Percentiles rank a stretch among this genome's conserved stretches.
Conservation (phyloP, 2,113 vertebrate species). For the Myocastor coypus region DNA sequence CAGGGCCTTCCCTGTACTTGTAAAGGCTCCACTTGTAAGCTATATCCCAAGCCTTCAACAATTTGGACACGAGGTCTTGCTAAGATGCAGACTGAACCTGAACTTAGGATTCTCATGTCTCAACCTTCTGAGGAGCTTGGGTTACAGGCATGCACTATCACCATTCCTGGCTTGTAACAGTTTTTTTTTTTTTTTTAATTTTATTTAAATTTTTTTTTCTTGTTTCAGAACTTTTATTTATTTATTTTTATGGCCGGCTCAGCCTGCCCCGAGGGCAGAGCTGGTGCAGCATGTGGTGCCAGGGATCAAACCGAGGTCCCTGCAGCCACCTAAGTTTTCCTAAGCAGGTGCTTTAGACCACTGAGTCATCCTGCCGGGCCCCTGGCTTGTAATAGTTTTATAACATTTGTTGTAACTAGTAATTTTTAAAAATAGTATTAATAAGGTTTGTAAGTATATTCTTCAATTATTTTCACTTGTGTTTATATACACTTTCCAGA, state of each 20-base stretch:
- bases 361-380: too few relatives aligned
- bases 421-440: neutral
- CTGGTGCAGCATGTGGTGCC: too few relatives aligned
- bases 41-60: neutral
- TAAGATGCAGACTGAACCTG: neutral
- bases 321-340: too few relatives aligned
- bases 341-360: too few relatives aligned
- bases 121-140: neutral
- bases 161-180: neutral
- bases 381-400: too few relatives aligned
- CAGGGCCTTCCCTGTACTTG: neutral
- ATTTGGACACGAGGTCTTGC: neutral
- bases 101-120: neutral
- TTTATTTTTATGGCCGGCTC: too few relatives aligned
- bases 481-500: constrained; percentile 4
- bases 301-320: too few relatives aligned
- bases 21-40: neutral
- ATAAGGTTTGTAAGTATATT: neutral
- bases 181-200: too few relatives aligned
- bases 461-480: constrained; percentile 23
- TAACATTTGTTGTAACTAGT: constrained; percentile 29
- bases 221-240: too few relatives aligned
- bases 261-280: too few relatives aligned
- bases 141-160: neutral
- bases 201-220: too few relatives aligned